These are phyloP conservation scores for Pachyseris speciosa DNA, from an alignment of 64 coral and sea anemone genomes.

Conservation along the genomic window DNA sequence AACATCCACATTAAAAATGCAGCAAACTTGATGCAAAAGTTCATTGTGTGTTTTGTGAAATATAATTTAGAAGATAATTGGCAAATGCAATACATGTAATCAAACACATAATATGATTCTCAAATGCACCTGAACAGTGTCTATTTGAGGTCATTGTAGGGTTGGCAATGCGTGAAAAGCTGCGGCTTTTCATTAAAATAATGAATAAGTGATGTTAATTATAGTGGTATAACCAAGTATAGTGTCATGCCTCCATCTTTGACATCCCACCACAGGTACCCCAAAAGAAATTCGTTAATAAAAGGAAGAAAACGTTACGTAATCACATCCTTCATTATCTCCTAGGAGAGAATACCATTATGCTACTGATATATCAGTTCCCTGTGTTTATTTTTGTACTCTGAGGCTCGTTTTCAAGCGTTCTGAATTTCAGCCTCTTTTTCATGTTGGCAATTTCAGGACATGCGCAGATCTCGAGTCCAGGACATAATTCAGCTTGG, in stretches of 20 bases:
- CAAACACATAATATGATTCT: background rate
- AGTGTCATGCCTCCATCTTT: background rate
- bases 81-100: background rate
- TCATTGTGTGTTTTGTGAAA: background rate
- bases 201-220: constrained; percentile 3
- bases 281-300: background rate
- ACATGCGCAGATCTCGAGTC: constrained; percentile 42
- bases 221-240: background rate
- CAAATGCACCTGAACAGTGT: background rate
- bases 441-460: constrained; percentile 28
- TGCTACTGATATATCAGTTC: constrained; percentile 9
- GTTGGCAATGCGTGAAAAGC: constrained; percentile 1
- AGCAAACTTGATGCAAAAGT: background rate
- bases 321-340: background rate
- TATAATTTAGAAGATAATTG: background rate
- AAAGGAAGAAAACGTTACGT: background rate
- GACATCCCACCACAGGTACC: background rate
- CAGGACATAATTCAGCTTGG: constrained; percentile 45
- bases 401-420: background rate
- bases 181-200: background rate
- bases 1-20: background rate
- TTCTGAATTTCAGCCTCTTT: constrained; percentile 20
- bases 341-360: background rate
- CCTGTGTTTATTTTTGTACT: background rate
- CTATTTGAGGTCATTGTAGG: background rate